Conservation (phyloP, 2,113 vertebrate genomes). For the Pollimyrus isidori region DNA sequence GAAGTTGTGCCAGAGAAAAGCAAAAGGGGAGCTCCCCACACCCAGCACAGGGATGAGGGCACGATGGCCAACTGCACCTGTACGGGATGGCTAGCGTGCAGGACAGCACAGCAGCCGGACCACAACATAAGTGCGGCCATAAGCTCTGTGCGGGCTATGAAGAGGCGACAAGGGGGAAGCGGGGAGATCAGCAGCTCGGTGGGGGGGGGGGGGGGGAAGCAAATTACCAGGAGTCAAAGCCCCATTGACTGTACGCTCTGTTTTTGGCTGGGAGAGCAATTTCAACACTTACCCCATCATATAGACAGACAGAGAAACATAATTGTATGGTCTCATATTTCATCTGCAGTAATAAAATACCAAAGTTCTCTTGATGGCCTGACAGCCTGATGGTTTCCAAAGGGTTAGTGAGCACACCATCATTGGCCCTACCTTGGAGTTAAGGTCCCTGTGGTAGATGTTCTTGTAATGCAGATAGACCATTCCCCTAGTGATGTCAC, state of each 20-base stretch:
- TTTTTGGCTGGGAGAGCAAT: neutral
- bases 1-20: neutral
- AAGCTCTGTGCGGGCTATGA: slow-evolving; percentile 18
- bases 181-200: neutral
- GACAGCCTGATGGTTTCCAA: neutral
- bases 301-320: neutral
- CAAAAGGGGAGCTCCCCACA: neutral
- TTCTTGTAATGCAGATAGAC: slow-evolving; percentile 82
- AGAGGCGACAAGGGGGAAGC: slow-evolving; percentile 19
- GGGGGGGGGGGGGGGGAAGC: neutral
- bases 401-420: neutral
- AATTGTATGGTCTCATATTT: neutral
- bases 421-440: slow-evolving; percentile 66
- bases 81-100: neutral
- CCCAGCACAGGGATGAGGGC: no score
- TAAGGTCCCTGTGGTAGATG: slow-evolving; percentile 83
- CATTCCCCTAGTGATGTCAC: slow-evolving; percentile 78
- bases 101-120: neutral
- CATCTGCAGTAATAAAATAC: neutral
- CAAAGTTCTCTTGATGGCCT: neutral
- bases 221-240: neutral
- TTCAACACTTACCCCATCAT: neutral
- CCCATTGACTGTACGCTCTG: neutral
- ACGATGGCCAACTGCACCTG: neutral
- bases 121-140: neutral